Evolutionary conservation across 2,113 vertebrate genomes (phyloP), one percentile per base, ranked within the genome.

Genomic region (Glareola pratincola): DNA sequence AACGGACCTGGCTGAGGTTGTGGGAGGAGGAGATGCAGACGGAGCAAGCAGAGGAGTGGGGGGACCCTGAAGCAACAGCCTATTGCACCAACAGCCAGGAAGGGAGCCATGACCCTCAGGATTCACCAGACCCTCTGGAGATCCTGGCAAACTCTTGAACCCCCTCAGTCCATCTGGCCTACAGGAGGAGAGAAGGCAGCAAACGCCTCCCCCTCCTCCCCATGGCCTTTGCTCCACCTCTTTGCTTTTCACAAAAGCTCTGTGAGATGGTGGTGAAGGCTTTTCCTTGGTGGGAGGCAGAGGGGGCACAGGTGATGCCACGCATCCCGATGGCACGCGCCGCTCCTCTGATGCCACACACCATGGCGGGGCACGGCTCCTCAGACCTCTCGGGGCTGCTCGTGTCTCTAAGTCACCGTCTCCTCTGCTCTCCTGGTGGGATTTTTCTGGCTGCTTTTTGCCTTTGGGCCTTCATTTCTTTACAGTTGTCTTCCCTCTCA

Each of bases 311-410:
- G 59, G 73, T 1, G 3, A 9, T 87, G 88, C 67, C 59, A 21
- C 19, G 0, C 18, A 3, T 32, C 12, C 20, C 6, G 32, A 29
- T 8, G 32, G 27, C 73, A 75, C 20, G 3, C 51, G 4, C 51
- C 3, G n/a, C 63, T 76, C 24, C 60, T 68, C 39, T 17, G 5
- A 8, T 43, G 51, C 45, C 94, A 29, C 32, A 4, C 67, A 4
- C 64, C 2, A 0, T 1, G 9, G 22, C 60, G 0, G 1, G 20
- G 22, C 60, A 71, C 26, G 0, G n/a, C 81, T 63, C n/a, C 77
- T 56, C 60, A 9, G 20, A 1, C 60, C 16, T 19, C 87, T 22
- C 0, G 0, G 41, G 41, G 39, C 32, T 72, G 63, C 63, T 89
- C 39, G 8, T 13, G 1, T 12, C 45, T 32, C 29, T 47, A 24